Evolutionary conservation across 2,113 vertebrate genomes (phyloP).

Genomic region (Cisticola juncidis): DNA sequence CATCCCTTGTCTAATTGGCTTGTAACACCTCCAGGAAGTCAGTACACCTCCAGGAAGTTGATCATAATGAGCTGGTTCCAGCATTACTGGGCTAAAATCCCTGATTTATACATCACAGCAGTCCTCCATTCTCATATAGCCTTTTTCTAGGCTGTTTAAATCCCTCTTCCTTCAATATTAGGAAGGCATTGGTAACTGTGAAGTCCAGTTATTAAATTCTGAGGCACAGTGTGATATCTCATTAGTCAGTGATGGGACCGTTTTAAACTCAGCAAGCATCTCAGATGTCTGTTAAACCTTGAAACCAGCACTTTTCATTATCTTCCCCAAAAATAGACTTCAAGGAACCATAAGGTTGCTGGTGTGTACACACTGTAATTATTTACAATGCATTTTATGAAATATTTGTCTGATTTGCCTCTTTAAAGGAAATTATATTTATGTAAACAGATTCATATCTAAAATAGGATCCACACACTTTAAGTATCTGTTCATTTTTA

Average conservation of each 20-base stretch:
- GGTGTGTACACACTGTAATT: neutral
- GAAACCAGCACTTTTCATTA: neutral
- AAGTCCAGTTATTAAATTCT: slow-evolving; percentile 23
- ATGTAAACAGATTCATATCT: neutral
- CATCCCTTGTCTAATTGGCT: neutral
- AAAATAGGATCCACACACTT: neutral
- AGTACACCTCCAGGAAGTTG: neutral
- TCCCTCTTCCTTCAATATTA: neutral
- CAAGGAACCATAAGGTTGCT: neutral
- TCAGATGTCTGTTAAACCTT: slow-evolving; percentile 33
- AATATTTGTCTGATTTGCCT: slow-evolving; percentile 30
- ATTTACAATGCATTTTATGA: slow-evolving; percentile 49
- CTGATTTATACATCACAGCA: neutral
- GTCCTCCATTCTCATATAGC: neutral
- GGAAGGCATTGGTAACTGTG: neutral
- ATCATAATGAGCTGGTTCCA: neutral
- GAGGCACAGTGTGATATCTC: slow-evolving; percentile 42
- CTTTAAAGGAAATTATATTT: slow-evolving; percentile 46
- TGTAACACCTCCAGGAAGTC: neutral
- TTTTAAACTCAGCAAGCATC: slow-evolving; percentile 40
- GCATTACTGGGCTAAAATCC: neutral
- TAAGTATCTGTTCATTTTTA: neutral
- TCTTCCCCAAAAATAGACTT: slow-evolving; percentile 34
- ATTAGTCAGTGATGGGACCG: slow-evolving; percentile 18
- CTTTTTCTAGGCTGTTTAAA: slow-evolving; percentile 6